Base-by-base conservation (phyloP, 2,797 vertebrate species). In the Salarias fasciatus region DNA sequence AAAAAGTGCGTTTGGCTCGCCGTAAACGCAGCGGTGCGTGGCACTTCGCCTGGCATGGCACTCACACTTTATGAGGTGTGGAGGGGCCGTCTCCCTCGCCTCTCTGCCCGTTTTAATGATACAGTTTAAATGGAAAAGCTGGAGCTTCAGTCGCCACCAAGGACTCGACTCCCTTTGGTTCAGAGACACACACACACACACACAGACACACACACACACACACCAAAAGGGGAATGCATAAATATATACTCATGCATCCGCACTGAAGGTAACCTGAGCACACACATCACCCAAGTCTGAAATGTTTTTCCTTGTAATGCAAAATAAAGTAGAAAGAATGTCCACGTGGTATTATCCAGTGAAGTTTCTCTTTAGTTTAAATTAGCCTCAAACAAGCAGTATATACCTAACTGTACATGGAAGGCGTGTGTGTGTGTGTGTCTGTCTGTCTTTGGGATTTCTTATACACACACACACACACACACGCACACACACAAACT, bases 61-160 rank as follows among this genome's bases (percentile, higher is more conserved):
- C 87, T 87, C 88, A 84, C 84, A 77, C 88, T 92, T 90, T 91
- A 92, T 91, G 90, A 89, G 91, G 82, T 90, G 89, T 90, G 89
- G 86, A 89, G 82, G 82, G 78, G 82, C 82, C 61, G 69, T 86
- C 80, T 89, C 84, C 82, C 77, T 87, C 64, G 72, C 79, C 75
- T 81, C 74, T 84, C 80, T 80, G 80, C 79, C 83, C 43, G 42
- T 77, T 89, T 91, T 92, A 92, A 92, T 88, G 88, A 88, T 86
- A 90, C 86, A 80, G 83, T 90, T 91, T 87, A 90, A 90, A 91
- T 85, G 77, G 83, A 87, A 85, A 87, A 88, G 86, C 86, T 80
- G 86, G 77, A 85, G 84, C 81, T 80, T 80, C 84, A 77, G 83
- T 85, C 80, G 49, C 59, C 82, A 86, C 82, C 86, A 89, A 90